A percentile compares a stretch with the other conserved stretches of the same genome.
These are phyloP conservation scores for Hymenopus coronatus DNA, from an alignment of 2,888 invertebrate genomes.

Conservation along the genomic window DNA sequence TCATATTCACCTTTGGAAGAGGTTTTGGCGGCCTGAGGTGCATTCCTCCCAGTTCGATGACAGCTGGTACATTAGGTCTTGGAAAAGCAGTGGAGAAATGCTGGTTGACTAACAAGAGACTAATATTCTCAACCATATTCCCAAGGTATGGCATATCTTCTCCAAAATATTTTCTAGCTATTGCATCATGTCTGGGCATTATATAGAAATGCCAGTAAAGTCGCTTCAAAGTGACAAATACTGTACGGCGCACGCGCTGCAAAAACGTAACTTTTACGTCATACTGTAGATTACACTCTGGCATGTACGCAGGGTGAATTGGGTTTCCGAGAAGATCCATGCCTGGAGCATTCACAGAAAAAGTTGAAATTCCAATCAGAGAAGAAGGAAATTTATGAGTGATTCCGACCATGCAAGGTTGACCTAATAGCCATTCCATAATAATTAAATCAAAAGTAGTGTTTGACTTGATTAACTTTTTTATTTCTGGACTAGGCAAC, in stretches of 20 bases:
- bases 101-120: neutral
- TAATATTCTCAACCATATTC: slow-evolving; percentile 19
- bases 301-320: slow-evolving; percentile 43
- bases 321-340: slow-evolving; percentile 43
- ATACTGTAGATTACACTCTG: slow-evolving; percentile 40
- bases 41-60: neutral
- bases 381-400: slow-evolving; percentile 55
- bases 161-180: neutral
- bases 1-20: neutral
- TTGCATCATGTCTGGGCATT: slow-evolving; percentile 23
- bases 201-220: slow-evolving; percentile 6
- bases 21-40: neutral
- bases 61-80: neutral
- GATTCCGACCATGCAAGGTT: slow-evolving; percentile 51
- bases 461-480: slow-evolving; percentile 29
- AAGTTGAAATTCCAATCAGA: slow-evolving; percentile 47
- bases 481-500: slow-evolving; percentile 1
- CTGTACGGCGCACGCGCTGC: slow-evolving; percentile 38
- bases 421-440: slow-evolving; percentile 51
- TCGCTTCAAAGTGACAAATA: neutral
- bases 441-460: slow-evolving; percentile 54
- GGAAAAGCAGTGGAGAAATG: slow-evolving; percentile 20
- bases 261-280: slow-evolving; percentile 38
- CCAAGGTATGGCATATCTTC: slow-evolving; percentile 21
- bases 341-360: slow-evolving; percentile 40